Evolutionary conservation across 2,888 invertebrate species (phyloP), one percentile per base, ranked within the genome.

Genomic region (Sinelater perroti): DNA sequence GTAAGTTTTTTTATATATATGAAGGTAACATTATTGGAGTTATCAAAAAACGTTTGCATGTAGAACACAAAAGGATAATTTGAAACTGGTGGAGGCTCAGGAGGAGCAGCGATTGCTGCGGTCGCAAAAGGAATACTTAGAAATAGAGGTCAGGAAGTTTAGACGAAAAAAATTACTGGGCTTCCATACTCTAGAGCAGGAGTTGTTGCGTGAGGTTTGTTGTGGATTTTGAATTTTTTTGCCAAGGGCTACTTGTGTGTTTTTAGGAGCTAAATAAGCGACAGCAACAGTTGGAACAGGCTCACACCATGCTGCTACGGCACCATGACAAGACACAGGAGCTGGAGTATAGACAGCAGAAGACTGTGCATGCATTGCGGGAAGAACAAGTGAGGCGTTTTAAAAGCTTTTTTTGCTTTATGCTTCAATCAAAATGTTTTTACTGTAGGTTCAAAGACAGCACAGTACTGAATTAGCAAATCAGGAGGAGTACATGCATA

Each of bases 241-340:
- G 16, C 8, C 13, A 30, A n/a, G n/a, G n/a, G n/a, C n/a, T n/a
- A n/a, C n/a, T n/a, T n/a, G n/a, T n/a, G n/a, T 14, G 38, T 38
- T 53, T 60, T 75, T 78, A 97, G 93, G 98, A 98, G 81, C 81
- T 98, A 72, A 93, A 91, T 78, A 95, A 95, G 80, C 87, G 97
- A 52, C 95, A 96, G 77, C 91, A 93, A 66, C 98, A 99, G 76
- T 78, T 98, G 68, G 97, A 98, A 74, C 93, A 93, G 76, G 95
- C 96, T 47, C 98, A 99, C 79, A 84, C 87, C 42, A 95, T 97
- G 91, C 81, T 98, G 64, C 79, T 97, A 64, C 87, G 95, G 66
- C 98, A 99, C 79, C 98, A 99, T 80, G 97, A 97, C 76, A 93
- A 94, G 78, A 97, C 97, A 40, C 93, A 95, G 78, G 96, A 97